A percentile compares a stretch with the other conserved stretches of the same genome.
These are phyloP conservation scores for Styela plicata DNA, from an alignment of 23 tunicate species.

Conservation along the genomic window DNA sequence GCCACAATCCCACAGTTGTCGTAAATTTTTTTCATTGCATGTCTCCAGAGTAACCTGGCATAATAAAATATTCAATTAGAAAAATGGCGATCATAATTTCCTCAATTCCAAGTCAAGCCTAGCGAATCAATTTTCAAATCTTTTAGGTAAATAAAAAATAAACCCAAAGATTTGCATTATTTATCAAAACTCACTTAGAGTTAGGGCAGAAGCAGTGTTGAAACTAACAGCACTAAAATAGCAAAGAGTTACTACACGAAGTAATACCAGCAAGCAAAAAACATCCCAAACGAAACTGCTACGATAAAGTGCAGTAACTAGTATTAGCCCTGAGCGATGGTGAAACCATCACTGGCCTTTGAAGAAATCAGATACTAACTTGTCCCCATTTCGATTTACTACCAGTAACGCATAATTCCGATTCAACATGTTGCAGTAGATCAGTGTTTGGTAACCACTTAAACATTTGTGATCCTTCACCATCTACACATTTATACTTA, in stretches of 20 bases:
- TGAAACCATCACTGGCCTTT: not conserved
- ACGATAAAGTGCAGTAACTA: too few species aligned
- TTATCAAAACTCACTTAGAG: too few species aligned
- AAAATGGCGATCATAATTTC: not conserved
- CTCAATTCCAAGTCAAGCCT: too few species aligned
- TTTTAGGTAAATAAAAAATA: too few species aligned
- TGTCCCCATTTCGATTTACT: constrained; percentile 40
- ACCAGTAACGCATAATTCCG: constrained; percentile 51
- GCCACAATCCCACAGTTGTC: constrained; percentile 74
- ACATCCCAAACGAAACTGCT: too few species aligned
- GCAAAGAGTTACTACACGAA: too few species aligned
- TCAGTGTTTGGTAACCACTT: constrained; percentile 33
- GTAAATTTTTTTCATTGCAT: constrained; percentile 28
- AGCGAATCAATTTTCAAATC: too few species aligned
- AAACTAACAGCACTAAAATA: too few species aligned
- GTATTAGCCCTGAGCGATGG: too few species aligned
- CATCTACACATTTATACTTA: constrained; percentile 33
- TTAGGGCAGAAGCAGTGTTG: too few species aligned
- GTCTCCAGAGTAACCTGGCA: constrained; percentile 32
- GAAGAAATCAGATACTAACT: constrained; percentile 11
- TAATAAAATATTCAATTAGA: not conserved
- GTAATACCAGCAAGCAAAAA: too few species aligned
- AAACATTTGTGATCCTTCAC: constrained; percentile 55
- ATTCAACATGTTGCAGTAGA: constrained; percentile 32
- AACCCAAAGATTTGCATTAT: too few species aligned